phyloP scores from a whole-genome alignment of 2,888 invertebrate genomes.

The Temnothorax rugatulus region DNA sequence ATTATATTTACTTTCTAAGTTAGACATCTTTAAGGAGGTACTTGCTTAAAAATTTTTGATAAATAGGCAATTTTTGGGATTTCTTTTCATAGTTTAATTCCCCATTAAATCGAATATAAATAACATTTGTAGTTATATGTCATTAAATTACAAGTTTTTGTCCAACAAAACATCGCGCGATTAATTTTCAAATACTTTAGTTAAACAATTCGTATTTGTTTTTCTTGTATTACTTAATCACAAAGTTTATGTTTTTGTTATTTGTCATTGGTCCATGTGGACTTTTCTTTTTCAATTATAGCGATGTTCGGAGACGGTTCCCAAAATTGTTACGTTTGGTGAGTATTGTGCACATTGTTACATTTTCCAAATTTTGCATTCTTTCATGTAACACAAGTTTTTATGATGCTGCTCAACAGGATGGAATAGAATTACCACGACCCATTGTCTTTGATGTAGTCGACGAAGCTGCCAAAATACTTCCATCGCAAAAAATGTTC shows the following conservation, averaged over 20 bases:
- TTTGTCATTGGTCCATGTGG: constrained; percentile 79
- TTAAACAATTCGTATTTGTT: background rate
- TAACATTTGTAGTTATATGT: background rate
- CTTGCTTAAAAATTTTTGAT: too few relatives aligned
- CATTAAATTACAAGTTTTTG: background rate
- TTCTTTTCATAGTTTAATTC: background rate
- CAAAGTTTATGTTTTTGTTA: constrained; percentile 71
- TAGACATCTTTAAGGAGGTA: background rate
- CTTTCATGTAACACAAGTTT: background rate
- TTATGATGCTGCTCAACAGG: constrained; percentile 87
- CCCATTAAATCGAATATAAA: background rate
- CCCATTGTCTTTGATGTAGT: constrained; percentile 95
- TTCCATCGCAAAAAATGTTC: constrained; percentile 91
- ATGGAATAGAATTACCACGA: constrained; percentile 94
- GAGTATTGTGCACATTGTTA: constrained; percentile 86
- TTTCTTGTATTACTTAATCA: constrained; percentile 43
- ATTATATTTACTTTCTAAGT: background rate
- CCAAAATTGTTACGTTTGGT: constrained; percentile 95
- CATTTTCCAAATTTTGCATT: background rate
- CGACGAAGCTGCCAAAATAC: constrained; percentile 89
- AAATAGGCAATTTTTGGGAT: background rate
- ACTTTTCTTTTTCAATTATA: constrained; percentile 90
- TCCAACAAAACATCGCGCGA: background rate
- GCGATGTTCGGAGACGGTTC: constrained; percentile 95
- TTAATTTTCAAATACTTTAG: background rate